A percentile compares a stretch with the other conserved stretches of the same genome.
Evolutionary conservation across 2,797 vertebrate genomes (phyloP).

Genomic region (Aeoliscus strigatus): DNA sequence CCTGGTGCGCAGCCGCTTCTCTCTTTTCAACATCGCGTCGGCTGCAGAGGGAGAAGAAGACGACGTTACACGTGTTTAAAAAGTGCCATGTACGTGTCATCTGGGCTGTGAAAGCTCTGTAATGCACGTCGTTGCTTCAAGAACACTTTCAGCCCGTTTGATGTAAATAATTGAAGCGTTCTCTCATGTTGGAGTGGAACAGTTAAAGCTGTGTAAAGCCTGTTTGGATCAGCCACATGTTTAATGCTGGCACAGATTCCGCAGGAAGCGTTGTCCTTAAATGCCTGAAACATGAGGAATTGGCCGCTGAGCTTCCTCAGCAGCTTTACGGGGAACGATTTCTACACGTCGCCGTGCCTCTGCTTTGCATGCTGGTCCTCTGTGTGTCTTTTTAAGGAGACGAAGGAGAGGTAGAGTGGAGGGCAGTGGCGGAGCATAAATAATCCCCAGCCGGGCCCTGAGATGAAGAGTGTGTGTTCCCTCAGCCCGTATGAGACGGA

Average conservation of each 20-base stretch:
- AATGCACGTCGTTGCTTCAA: neutral
- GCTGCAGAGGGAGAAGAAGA: constrained; percentile 69
- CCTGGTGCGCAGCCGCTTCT: constrained; percentile 91
- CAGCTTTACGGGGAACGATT: constrained; percentile 33
- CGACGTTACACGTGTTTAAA: too few relatives aligned
- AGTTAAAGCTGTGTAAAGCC: constrained; percentile 10
- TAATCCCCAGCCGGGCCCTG: constrained; percentile 60
- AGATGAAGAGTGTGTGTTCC: constrained; percentile 66
- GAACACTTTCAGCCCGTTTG: neutral
- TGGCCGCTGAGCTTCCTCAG: constrained; percentile 24
- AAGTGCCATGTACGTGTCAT: neutral
- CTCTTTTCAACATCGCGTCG: constrained; percentile 91
- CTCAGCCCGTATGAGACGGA: constrained; percentile 80
- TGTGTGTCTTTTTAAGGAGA: constrained; percentile 55
- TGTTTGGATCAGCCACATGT: constrained; percentile 19
- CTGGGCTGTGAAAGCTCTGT: constrained; percentile 5
- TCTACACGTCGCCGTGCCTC: constrained; percentile 36
- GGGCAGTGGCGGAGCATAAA: too few relatives aligned
- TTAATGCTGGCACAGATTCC: constrained; percentile 5
- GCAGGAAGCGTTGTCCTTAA: constrained; percentile 12
- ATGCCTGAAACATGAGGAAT: constrained; percentile 19
- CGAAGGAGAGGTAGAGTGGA: constrained; percentile 48
- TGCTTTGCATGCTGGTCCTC: constrained; percentile 39
- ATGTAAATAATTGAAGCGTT: constrained; percentile 5
- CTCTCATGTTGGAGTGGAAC: constrained; percentile 7